Evolutionary conservation across 2,888 invertebrate genomes (phyloP).

Genomic region (Leptinotarsa juncta): DNA sequence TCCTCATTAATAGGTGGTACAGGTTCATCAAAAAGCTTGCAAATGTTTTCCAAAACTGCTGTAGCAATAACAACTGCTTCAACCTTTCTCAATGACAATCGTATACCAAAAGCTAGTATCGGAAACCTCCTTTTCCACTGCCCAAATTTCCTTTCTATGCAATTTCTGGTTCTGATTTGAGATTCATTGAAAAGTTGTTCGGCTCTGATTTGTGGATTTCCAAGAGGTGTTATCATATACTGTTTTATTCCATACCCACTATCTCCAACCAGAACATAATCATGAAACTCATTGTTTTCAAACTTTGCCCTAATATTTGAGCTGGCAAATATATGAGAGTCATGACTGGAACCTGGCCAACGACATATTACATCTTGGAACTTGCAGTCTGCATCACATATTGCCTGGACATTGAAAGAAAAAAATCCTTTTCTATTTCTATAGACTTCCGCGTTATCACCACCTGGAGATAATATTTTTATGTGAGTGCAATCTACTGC

Average conservation of each 20-base stretch:
- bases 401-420: constrained; percentile 52
- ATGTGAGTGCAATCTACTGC: constrained; percentile 54
- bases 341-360: constrained; percentile 53
- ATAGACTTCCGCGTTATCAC: constrained; percentile 12
- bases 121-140: constrained; percentile 51
- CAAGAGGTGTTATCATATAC: constrained; percentile 46
- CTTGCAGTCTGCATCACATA: constrained; percentile 45
- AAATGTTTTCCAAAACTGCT: constrained; percentile 42
- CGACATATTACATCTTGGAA: constrained; percentile 50
- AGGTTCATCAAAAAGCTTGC: constrained; percentile 8
- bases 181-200: constrained; percentile 45
- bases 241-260: constrained; percentile 50
- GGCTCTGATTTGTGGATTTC: constrained; percentile 30
- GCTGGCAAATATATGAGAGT: constrained; percentile 53
- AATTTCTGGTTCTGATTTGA: constrained; percentile 45
- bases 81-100: constrained; percentile 23
- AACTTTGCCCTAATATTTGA: constrained; percentile 45
- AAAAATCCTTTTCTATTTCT: constrained; percentile 52
- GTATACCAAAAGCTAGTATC: constrained; percentile 42
- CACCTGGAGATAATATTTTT: constrained; percentile 53
- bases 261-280: constrained; percentile 48
- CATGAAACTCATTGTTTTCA: constrained; percentile 39
- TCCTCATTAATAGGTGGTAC: constrained; percentile 14
- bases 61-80: constrained; percentile 34
- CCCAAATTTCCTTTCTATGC: constrained; percentile 47